Evolutionary conservation across 2,888 invertebrate species (phyloP).

Genomic region (Sussaba pulchella): DNA sequence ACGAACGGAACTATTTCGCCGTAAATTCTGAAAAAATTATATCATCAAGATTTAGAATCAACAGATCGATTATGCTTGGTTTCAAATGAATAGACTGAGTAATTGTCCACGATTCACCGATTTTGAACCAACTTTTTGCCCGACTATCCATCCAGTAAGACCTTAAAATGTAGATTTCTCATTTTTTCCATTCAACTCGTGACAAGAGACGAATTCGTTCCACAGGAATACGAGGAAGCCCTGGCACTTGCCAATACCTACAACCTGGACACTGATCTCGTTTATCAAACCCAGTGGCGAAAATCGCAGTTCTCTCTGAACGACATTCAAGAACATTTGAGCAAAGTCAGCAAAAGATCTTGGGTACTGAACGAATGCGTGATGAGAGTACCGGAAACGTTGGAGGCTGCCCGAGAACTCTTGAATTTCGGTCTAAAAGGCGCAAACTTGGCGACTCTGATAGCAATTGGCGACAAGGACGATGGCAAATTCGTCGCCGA

Average conservation of each 20-base stretch:
- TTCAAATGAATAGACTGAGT: too few species aligned
- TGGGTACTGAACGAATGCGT: constrained; percentile 94
- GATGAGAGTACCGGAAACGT: constrained; percentile 90
- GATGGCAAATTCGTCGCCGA: constrained; percentile 77
- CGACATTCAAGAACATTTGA: constrained; percentile 91
- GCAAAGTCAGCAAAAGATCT: constrained; percentile 90
- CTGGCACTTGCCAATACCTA: constrained; percentile 89
- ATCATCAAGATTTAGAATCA: too few species aligned
- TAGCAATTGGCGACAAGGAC: constrained; percentile 84
- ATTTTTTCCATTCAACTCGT: too few species aligned
- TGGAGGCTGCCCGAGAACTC: constrained; percentile 90
- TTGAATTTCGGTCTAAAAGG: constrained; percentile 90
- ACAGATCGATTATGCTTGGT: too few species aligned
- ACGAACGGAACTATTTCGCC: too few species aligned
- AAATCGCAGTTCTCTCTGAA: constrained; percentile 89
- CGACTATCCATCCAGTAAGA: too few species aligned
- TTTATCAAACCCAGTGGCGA: constrained; percentile 93
- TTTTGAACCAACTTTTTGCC: too few species aligned
- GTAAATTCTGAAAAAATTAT: too few species aligned
- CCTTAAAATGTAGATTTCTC: too few species aligned
- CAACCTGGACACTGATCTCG: constrained; percentile 90
- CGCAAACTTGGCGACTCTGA: constrained; percentile 88
- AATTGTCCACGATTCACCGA: too few species aligned
- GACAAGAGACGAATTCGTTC: constrained; percentile 87
- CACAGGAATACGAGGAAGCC: constrained; percentile 90